Conservation (phyloP, 2,113 vertebrate species). For the Ascaphus truei region DNA sequence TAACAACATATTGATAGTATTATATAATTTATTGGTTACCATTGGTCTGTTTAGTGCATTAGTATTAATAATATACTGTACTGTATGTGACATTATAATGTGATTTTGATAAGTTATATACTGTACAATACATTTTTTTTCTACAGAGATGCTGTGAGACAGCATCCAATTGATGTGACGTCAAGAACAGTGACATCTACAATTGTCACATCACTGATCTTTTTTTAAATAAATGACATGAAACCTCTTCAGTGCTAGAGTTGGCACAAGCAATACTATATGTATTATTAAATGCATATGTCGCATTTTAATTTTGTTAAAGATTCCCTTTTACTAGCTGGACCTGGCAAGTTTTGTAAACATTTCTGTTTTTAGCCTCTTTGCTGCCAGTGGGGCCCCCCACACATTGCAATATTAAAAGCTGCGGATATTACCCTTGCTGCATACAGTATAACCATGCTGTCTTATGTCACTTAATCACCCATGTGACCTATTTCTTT, state of each 20-base stretch:
- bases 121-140: no score
- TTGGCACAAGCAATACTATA: neutral
- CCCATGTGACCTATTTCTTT: neutral
- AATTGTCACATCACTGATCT: neutral
- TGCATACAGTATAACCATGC: neutral
- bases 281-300: neutral
- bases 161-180: no score
- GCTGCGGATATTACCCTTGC: neutral
- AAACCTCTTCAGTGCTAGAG: neutral
- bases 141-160: no score
- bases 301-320: neutral
- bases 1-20: neutral
- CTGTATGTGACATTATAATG: neutral
- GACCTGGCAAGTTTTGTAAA: neutral
- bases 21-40: neutral
- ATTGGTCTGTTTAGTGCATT: neutral
- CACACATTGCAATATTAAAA: neutral
- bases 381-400: neutral
- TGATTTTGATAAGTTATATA: neutral
- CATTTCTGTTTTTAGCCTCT: neutral
- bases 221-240: neutral
- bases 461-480: neutral
- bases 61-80: neutral
- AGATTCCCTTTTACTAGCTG: neutral
- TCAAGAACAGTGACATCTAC: no score